phyloP scores from a whole-genome alignment of 2,113 vertebrate genomes.

The Mormoops blainvillei region DNA sequence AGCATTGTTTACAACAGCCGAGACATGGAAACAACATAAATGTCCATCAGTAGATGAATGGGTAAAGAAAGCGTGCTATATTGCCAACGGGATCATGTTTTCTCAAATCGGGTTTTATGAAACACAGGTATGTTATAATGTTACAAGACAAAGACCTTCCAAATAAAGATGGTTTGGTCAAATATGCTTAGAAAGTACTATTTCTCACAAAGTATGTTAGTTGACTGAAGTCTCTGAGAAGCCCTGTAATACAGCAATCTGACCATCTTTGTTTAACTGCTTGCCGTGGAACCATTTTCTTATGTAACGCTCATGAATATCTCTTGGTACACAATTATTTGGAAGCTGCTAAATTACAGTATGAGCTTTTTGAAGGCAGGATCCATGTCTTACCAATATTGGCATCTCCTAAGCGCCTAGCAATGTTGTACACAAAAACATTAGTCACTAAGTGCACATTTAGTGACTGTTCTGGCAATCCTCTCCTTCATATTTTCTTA shows the following conservation, averaged over 20 bases:
- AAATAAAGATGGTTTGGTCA: constrained; percentile 10
- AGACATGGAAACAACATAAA: not conserved
- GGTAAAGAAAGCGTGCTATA: not conserved
- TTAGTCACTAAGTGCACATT: not conserved
- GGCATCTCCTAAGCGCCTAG: not conserved
- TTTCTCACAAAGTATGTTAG: not conserved
- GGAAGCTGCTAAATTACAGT: not conserved
- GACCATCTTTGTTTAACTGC: not conserved
- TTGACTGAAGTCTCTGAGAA: not conserved
- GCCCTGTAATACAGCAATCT: not conserved
- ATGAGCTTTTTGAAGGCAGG: not conserved
- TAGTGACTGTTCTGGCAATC: not conserved
- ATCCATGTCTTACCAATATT: not conserved
- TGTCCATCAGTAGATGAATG: not conserved
- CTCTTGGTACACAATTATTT: not conserved
- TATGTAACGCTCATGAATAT: not conserved
- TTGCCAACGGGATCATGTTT: not conserved
- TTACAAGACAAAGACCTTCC: not conserved
- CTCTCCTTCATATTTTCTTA: not conserved
- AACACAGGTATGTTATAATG: not conserved
- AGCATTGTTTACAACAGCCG: not conserved
- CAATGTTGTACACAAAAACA: not conserved
- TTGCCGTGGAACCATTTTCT: not conserved
- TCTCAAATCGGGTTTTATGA: not conserved
- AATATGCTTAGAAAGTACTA: not conserved